Percentiles rank a stretch among this genome's conserved stretches.
Conservation (phyloP, 1,140 invertebrate species). For the Helicoverpa armigera region DNA sequence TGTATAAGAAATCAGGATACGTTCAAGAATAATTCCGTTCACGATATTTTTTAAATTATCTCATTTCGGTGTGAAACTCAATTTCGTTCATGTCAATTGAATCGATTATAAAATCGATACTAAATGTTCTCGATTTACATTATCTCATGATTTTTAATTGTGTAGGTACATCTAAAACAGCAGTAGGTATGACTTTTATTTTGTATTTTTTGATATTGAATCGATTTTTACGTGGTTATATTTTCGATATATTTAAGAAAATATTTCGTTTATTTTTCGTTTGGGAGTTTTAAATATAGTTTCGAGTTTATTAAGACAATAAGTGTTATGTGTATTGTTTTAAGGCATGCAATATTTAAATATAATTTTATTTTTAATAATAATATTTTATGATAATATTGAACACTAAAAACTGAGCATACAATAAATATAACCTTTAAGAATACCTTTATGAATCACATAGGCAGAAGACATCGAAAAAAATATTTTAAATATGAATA, state of each 20-base stretch:
- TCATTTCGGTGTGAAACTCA: constrained; percentile 64
- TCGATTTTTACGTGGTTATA: constrained; percentile 35
- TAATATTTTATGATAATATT: neutral
- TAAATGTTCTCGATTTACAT: constrained; percentile 72
- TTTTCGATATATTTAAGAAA: neutral
- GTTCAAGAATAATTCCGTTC: constrained; percentile 19
- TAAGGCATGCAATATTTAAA: too few species aligned
- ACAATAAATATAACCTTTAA: neutral
- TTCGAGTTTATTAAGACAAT: neutral
- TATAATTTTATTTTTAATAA: neutral
- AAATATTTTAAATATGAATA: neutral
- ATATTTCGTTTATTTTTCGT: too few species aligned
- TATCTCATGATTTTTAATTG: constrained; percentile 64
- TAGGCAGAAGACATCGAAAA: neutral
- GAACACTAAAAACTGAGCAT: neutral
- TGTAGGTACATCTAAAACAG: constrained; percentile 33
- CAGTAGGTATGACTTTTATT: constrained; percentile 21
- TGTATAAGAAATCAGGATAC: constrained; percentile 31
- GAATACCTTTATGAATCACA: neutral
- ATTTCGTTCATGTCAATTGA: constrained; percentile 62
- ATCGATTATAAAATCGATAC: constrained; percentile 71
- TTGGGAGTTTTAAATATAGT: neutral
- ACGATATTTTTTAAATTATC: constrained; percentile 52
- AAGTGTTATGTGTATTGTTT: neutral
- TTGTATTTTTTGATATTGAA: constrained; percentile 23